These are phyloP conservation scores for Apteryx owenii DNA, from an alignment of 2,113 vertebrate species.

Conservation along the genomic window DNA sequence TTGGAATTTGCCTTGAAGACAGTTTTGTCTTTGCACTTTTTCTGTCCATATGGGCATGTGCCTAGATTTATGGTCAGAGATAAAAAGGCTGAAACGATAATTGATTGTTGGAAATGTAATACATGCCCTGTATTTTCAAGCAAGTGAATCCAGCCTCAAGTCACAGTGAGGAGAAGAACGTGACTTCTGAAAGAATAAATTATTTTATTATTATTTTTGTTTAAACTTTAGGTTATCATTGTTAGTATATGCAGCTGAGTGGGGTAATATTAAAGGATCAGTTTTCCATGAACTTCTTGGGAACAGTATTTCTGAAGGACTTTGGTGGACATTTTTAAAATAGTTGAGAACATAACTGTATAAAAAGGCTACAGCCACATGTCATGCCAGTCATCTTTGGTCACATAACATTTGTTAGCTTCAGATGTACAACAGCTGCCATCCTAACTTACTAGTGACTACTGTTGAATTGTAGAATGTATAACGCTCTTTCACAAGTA, in stretches of 20 bases:
- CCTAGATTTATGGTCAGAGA: constrained; percentile 38
- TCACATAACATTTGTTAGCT: constrained; percentile 79
- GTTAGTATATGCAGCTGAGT: constrained; percentile 37
- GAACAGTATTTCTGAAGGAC: constrained; percentile 60
- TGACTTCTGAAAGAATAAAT: constrained; percentile 25
- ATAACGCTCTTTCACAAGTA: neutral
- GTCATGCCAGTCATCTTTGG: constrained; percentile 77
- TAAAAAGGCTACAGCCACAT: constrained; percentile 68
- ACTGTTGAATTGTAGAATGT: constrained; percentile 31
- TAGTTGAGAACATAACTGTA: constrained; percentile 72
- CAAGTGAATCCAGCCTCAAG: constrained; percentile 12
- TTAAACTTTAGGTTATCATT: constrained; percentile 28
- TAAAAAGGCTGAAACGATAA: constrained; percentile 62
- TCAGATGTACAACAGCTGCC: constrained; percentile 77
- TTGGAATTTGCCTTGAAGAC: constrained; percentile 58
- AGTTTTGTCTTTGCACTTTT: constrained; percentile 60
- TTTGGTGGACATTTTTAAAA: constrained; percentile 74
- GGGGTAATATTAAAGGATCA: constrained; percentile 32
- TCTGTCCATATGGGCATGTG: constrained; percentile 55
- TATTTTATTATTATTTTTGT: neutral
- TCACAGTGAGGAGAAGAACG: neutral
- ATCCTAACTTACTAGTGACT: constrained; percentile 62
- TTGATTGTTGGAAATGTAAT: constrained; percentile 59
- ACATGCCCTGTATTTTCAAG: neutral
- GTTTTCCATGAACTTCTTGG: constrained; percentile 47